phyloP scores from a whole-genome alignment of 2,888 invertebrate species.

The Clitarchus hookeri region DNA sequence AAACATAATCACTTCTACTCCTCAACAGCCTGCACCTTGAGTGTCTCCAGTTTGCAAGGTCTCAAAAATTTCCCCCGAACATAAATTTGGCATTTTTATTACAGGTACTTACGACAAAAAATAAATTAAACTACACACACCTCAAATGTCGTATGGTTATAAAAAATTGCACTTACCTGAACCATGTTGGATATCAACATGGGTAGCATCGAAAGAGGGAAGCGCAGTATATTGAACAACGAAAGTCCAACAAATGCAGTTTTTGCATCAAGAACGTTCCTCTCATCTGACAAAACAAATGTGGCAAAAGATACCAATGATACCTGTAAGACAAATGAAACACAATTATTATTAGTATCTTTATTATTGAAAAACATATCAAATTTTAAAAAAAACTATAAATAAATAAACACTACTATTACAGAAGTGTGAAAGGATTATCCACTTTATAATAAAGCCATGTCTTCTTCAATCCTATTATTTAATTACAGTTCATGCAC shows the following conservation, averaged over 20 bases:
- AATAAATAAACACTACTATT: too few relatives aligned
- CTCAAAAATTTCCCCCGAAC: too few relatives aligned
- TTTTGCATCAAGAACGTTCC: constrained; percentile 81
- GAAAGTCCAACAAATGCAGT: constrained; percentile 96
- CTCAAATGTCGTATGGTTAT: not conserved
- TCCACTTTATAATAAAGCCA: too few relatives aligned
- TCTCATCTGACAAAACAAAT: constrained; percentile 72
- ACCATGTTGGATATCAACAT: constrained; percentile 92
- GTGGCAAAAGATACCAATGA: constrained; percentile 84
- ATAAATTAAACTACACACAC: not conserved
- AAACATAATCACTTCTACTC: too few relatives aligned
- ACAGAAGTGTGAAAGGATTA: too few relatives aligned
- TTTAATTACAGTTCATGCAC: too few relatives aligned
- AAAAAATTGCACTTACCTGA: constrained; percentile 70
- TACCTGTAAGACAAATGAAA: constrained; percentile 50
- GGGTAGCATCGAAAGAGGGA: constrained; percentile 94
- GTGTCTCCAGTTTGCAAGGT: too few relatives aligned
- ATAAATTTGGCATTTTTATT: too few relatives aligned
- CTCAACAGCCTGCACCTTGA: too few relatives aligned
- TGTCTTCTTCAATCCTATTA: too few relatives aligned
- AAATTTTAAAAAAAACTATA: not conserved
- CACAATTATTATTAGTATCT: not conserved
- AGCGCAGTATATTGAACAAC: constrained; percentile 95
- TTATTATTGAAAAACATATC: not conserved
- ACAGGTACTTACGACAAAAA: not conserved